Percentiles rank a stretch among this genome's conserved stretches.
Evolutionary conservation across 1,140 invertebrate genomes (phyloP).

Genomic region (Battus philenor): DNA sequence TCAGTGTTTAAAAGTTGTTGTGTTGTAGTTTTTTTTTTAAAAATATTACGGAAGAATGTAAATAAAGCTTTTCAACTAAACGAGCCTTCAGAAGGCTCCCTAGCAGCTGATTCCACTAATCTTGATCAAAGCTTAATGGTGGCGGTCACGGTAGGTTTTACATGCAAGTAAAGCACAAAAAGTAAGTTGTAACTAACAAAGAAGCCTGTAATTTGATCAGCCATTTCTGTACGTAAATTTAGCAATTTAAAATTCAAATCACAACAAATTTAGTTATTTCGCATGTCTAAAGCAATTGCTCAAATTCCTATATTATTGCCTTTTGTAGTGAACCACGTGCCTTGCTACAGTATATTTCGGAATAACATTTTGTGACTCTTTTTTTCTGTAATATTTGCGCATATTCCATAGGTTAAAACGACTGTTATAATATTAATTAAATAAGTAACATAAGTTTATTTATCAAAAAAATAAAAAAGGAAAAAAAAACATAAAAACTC

Average conservation of each 20-base stretch:
- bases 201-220: conserved; percentile 16
- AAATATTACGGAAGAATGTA: no score
- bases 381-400: no score
- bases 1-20: no score
- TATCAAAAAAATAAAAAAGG: no score
- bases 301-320: conserved; percentile 3
- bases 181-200: conserved; percentile 17
- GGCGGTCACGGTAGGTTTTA: conserved; percentile 31
- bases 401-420: no score
- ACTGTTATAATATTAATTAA: no score
- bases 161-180: conserved; percentile 23
- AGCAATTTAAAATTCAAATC: conserved; percentile 17
- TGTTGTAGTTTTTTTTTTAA: no score
- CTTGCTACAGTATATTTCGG: no score
- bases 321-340: neutral
- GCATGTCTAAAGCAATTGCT: conserved; percentile 11
- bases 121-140: conserved; percentile 37
- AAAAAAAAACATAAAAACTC: no score
- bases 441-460: no score
- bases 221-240: conserved; percentile 11
- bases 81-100: conserved; percentile 28
- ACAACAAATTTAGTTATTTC: conserved; percentile 16
- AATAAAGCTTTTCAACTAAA: conserved; percentile 18
- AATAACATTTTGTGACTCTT: no score
- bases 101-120: conserved; percentile 29